Evolutionary conservation across 2,888 invertebrate species (phyloP).

Genomic region (Aporophyla nigra): DNA sequence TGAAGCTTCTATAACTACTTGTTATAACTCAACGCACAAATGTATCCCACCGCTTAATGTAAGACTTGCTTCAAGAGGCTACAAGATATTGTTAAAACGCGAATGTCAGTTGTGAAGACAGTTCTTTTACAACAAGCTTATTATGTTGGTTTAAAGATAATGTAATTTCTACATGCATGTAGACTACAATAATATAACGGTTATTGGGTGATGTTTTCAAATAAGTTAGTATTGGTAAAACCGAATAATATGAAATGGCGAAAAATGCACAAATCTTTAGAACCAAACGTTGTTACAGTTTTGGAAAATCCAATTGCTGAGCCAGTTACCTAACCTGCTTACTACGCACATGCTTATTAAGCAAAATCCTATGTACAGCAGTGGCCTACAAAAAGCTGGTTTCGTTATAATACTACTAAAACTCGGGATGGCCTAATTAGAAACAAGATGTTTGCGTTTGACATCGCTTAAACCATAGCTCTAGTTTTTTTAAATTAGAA

Average conservation of each 20-base stretch:
- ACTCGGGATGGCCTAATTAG: too few relatives aligned
- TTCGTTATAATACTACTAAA: background rate
- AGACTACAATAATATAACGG: background rate
- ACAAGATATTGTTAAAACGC: slow-evolving; percentile 35
- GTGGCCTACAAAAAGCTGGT: background rate
- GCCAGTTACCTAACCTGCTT: background rate
- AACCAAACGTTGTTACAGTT: too few relatives aligned
- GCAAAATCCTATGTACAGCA: background rate
- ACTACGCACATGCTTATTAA: background rate
- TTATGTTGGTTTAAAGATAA: background rate
- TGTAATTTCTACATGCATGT: slow-evolving; percentile 1
- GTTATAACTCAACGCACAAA: slow-evolving; percentile 69
- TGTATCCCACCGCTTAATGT: slow-evolving; percentile 85
- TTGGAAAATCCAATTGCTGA: background rate
- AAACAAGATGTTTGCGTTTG: too few relatives aligned
- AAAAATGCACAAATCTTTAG: background rate
- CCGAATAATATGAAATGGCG: background rate
- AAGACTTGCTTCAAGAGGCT: slow-evolving; percentile 68
- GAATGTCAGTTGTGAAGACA: background rate
- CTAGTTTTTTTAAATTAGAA: too few relatives aligned
- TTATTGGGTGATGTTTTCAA: background rate
- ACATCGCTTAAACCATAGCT: too few relatives aligned
- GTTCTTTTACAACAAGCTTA: background rate
- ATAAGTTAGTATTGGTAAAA: background rate
- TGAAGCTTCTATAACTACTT: slow-evolving; percentile 63